These are phyloP conservation scores for Cichlasoma orientale DNA, from an alignment of 2,797 vertebrate genomes.

Conservation along the genomic window DNA sequence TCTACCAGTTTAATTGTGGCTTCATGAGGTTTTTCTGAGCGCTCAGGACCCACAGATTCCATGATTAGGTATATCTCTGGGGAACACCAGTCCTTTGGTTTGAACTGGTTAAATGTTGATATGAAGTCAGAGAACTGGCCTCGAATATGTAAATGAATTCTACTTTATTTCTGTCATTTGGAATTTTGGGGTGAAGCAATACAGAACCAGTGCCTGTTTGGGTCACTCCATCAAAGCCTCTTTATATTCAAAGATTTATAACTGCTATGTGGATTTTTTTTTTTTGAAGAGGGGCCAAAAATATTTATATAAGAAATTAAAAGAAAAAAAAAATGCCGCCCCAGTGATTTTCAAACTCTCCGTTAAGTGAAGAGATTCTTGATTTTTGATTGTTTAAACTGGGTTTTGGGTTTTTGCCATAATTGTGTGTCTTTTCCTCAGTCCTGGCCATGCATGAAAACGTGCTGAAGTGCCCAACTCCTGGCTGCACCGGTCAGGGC, in stretches of 20 bases:
- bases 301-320: not conserved
- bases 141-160: not conserved
- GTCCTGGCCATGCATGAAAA: constrained; percentile 99
- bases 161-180: not conserved
- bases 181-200: not conserved
- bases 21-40: not conserved
- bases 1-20: not conserved
- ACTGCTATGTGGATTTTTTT: not conserved
- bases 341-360: not conserved
- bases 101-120: not conserved
- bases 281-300: not conserved
- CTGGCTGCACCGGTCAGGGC: constrained; percentile 96
- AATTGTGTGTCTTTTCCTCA: constrained; percentile 57
- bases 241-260: not conserved
- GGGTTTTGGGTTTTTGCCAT: constrained; percentile 1
- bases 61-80: not conserved
- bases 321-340: not conserved
- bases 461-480: constrained; percentile 96
- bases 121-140: not conserved
- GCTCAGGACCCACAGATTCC: not conserved
- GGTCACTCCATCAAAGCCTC: not conserved
- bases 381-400: not conserved
- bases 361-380: not conserved
- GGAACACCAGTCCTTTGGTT: not conserved
- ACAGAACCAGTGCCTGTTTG: not conserved